Evolutionary conservation across 2,797 vertebrate species (phyloP).

Genomic region (Microctenopoma lineatum): DNA sequence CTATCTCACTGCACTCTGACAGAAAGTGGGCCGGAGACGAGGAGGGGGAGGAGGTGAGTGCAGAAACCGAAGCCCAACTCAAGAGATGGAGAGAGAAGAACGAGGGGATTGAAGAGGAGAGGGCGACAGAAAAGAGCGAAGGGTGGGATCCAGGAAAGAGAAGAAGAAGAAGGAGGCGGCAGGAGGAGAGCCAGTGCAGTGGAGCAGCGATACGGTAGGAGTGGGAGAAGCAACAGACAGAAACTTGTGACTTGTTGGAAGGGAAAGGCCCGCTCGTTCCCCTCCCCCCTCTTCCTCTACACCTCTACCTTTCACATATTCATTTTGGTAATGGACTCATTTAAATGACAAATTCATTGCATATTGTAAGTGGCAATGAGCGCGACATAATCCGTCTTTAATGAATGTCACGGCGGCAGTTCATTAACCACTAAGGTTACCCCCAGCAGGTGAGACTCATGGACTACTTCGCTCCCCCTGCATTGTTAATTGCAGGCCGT

Average conservation of each 20-base stretch:
- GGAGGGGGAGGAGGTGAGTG: slow-evolving; percentile 1
- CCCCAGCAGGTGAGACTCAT: slow-evolving; percentile 47
- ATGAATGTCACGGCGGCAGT: slow-evolving; percentile 78
- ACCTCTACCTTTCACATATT: slow-evolving; percentile 45
- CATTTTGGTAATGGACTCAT: slow-evolving; percentile 69
- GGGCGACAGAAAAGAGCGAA: background rate
- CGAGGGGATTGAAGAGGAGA: background rate
- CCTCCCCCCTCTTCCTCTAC: background rate
- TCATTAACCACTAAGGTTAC: slow-evolving; percentile 79
- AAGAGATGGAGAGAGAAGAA: background rate
- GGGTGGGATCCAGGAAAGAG: background rate
- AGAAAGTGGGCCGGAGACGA: slow-evolving; percentile 34
- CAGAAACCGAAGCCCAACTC: slow-evolving; percentile 17
- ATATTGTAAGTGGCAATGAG: slow-evolving; percentile 76
- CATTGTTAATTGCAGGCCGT: slow-evolving; percentile 57
- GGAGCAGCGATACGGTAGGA: background rate
- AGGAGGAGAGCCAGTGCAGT: background rate
- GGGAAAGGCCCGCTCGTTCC: background rate
- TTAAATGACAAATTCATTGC: slow-evolving; percentile 74
- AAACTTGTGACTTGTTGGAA: background rate
- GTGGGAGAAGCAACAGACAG: slow-evolving; percentile 8
- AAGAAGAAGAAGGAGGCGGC: background rate
- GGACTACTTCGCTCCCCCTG: slow-evolving; percentile 53
- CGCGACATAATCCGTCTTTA: slow-evolving; percentile 74
- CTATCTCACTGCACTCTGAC: slow-evolving; percentile 46